A percentile compares a stretch with the other conserved stretches of the same genome.
phyloP scores from a whole-genome alignment of 2,888 invertebrate species.

The Chaetogeoica ovagalla region DNA sequence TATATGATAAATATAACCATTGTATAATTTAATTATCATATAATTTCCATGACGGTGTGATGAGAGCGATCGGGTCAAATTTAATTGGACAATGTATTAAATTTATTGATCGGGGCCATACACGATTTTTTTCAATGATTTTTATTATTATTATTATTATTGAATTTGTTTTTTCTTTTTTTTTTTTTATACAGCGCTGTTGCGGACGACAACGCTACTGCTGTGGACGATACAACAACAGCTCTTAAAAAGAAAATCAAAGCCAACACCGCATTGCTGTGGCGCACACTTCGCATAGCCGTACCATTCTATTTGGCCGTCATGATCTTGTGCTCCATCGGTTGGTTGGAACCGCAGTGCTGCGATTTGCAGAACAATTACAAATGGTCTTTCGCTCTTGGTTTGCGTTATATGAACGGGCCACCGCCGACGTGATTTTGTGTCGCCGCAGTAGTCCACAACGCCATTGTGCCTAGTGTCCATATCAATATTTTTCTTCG shows the following conservation, averaged over 20 bases:
- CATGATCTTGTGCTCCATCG: constrained; percentile 73
- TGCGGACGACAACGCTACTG: neutral
- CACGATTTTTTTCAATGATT: too few relatives aligned
- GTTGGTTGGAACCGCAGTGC: constrained; percentile 74
- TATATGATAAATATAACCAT: too few relatives aligned
- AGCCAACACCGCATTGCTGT: constrained; percentile 66
- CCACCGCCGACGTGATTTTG: constrained; percentile 74
- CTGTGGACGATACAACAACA: neutral
- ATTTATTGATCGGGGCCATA: too few relatives aligned
- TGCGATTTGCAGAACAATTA: constrained; percentile 79
- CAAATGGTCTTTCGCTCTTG: constrained; percentile 75
- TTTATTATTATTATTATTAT: too few relatives aligned
- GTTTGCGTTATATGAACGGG: constrained; percentile 78
- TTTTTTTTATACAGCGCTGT: neutral
- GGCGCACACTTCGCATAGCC: constrained; percentile 73
- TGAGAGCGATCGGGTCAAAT: too few relatives aligned
- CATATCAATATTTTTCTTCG: neutral
- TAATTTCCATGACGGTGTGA: too few relatives aligned
- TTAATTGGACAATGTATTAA: too few relatives aligned
- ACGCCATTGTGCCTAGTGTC: neutral
- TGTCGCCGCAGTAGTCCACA: neutral
- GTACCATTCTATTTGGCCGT: constrained; percentile 76
- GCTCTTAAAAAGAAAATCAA: constrained; percentile 19
- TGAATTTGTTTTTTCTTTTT: neutral
- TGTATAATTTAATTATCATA: too few relatives aligned